Evolutionary conservation across 1,140 invertebrate species (phyloP), one percentile per base, ranked within the genome.

Genomic region (Ips typographus): DNA sequence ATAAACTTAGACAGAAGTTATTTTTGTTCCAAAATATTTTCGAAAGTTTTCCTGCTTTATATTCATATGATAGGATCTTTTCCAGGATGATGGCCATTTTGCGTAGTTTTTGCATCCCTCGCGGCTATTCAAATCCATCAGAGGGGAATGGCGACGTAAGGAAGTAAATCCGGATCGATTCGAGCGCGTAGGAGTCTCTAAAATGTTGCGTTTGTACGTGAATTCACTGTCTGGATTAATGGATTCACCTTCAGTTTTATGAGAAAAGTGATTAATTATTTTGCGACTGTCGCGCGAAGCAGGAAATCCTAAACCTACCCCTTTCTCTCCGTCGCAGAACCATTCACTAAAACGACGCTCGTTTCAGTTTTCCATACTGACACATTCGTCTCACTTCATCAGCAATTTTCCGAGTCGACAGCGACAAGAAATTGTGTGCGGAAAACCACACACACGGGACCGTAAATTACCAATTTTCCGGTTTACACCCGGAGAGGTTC

Each of bases 151-250:
- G 56, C 40, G 56, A 58, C 38, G 56, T 41, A 55, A 55, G 52
- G 22, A 55, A 36, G 52, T 38, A 55, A 55, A 55, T 55, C 40
- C 56, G 40, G 36, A 58, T 58, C 56, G 56, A 58, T 58, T 6
- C 2, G 56, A 55, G 56, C 56, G 22, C 22, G 56, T 58, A 22
- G 56, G 56, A 40, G 56, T 58, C 40, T 22, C 38, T 41, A 58
- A 58, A 58, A 40, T 58, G 56, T 40, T 58, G 40, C 56, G 56
- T 41, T 58, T 58, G 56, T 58, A 58, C 38, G 56, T 58, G 56
- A 58, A 58, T 58, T 58, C 40, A 41, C 6, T 58, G 56, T 22
- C 56, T 58, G 56, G 56, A 58, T 58, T 58, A 58, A 58, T 58
- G 56, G 56, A 40, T 41, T 8, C 37, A 41, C 56, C 56, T 58